Percentiles rank a stretch among this genome's conserved stretches.
phyloP scores from a whole-genome alignment of 2,113 vertebrate species.

The Lates calcarifer region DNA sequence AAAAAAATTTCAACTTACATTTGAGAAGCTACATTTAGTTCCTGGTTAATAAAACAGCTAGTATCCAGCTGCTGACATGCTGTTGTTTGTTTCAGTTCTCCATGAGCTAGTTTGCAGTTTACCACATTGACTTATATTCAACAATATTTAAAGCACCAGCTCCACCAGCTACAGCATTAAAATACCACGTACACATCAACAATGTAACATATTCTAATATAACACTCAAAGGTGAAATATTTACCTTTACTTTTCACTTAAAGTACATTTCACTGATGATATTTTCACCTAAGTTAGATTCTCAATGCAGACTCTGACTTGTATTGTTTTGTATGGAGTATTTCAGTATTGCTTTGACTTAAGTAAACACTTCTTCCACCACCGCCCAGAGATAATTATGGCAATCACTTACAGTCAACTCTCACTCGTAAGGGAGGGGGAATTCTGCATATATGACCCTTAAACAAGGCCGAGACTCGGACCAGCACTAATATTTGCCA shows the following conservation, averaged over 20 bases:
- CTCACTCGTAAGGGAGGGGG: not conserved
- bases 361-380: too few species aligned
- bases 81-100: too few species aligned
- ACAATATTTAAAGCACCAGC: not conserved
- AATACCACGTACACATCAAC: not conserved
- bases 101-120: too few species aligned
- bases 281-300: not conserved
- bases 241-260: too few species aligned
- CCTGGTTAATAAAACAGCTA: not conserved
- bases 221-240: not conserved
- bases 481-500: slow-evolving; percentile 17
- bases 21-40: not conserved
- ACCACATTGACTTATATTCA: too few species aligned
- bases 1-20: too few species aligned
- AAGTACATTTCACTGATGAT: not conserved
- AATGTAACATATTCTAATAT: not conserved
- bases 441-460: not conserved
- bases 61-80: not conserved
- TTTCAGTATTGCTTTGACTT: too few species aligned
- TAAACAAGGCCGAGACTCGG: not conserved
- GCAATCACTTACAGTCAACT: not conserved
- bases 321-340: too few species aligned
- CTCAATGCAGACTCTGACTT: not conserved
- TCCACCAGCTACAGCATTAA: not conserved
- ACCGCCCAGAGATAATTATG: too few species aligned